A percentile compares a stretch with the other conserved stretches of the same genome.
These are phyloP conservation scores for Meganola albula DNA, from an alignment of 2,888 invertebrate genomes.

Conservation along the genomic window DNA sequence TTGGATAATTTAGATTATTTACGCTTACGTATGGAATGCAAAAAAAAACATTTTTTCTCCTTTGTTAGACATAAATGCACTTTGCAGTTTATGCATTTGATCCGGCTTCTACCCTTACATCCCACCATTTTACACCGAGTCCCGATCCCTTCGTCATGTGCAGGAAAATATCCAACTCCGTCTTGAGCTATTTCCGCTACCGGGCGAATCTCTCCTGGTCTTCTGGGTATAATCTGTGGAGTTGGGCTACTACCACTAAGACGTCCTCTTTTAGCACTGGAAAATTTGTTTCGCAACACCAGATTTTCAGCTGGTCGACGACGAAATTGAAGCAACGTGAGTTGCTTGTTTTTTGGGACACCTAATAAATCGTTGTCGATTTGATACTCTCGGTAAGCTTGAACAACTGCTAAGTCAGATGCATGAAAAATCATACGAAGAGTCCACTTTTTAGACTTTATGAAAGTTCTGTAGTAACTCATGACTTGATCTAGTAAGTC, in stretches of 20 bases:
- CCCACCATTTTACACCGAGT: slow-evolving; percentile 26
- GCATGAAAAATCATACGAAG: slow-evolving; percentile 32
- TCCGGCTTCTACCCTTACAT: slow-evolving; percentile 24
- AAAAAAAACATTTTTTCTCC: slow-evolving; percentile 29
- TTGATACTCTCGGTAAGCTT: slow-evolving; percentile 25
- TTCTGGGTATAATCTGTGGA: slow-evolving; percentile 21
- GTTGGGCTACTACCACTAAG: slow-evolving; percentile 24
- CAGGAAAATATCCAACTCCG: slow-evolving; percentile 28
- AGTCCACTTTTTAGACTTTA: slow-evolving; percentile 37
- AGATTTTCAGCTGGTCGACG: slow-evolving; percentile 24
- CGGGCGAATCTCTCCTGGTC: slow-evolving; percentile 27
- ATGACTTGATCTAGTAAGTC: not conserved
- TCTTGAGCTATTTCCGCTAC: slow-evolving; percentile 25
- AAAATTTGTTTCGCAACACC: slow-evolving; percentile 24
- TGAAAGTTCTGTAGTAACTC: slow-evolving; percentile 3
- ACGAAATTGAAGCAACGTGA: slow-evolving; percentile 26
- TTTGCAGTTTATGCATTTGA: slow-evolving; percentile 30
- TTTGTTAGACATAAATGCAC: slow-evolving; percentile 28
- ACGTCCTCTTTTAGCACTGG: slow-evolving; percentile 23
- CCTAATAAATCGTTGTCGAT: slow-evolving; percentile 18
- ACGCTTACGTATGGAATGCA: slow-evolving; percentile 17
- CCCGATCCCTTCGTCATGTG: slow-evolving; percentile 23
- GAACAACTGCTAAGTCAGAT: slow-evolving; percentile 7
- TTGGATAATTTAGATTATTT: not conserved
- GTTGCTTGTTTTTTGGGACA: slow-evolving; percentile 22